Percentiles rank a stretch among this genome's conserved stretches.
Evolutionary conservation across 1,140 invertebrate genomes (phyloP).

Genomic region (Pseudomyrmex gracilis): DNA sequence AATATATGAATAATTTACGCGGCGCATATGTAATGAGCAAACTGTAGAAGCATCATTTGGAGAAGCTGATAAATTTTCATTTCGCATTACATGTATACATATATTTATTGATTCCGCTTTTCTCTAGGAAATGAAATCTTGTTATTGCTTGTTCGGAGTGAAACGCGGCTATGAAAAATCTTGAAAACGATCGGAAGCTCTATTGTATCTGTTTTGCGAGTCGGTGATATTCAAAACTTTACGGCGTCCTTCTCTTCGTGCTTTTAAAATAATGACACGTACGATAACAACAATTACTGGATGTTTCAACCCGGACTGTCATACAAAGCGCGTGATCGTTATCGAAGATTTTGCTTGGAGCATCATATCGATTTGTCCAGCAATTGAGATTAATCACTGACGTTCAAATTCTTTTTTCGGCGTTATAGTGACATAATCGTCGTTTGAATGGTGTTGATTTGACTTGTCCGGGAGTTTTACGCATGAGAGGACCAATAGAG

Average conservation of each 20-base stretch:
- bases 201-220: constrained; percentile 37
- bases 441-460: constrained; percentile 1
- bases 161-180: constrained; percentile 41
- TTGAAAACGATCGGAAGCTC: constrained; percentile 49
- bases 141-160: not conserved
- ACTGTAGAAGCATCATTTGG: not conserved
- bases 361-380: not conserved
- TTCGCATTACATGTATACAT: no score
- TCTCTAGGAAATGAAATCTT: not conserved
- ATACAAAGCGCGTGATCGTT: constrained; percentile 6
- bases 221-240: constrained; percentile 9
- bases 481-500: not conserved
- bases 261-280: constrained; percentile 8
- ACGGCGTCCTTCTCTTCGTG: not conserved
- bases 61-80: no score
- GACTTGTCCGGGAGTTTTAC: not conserved
- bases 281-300: not conserved
- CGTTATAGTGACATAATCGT: constrained; percentile 42
- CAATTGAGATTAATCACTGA: constrained; percentile 49
- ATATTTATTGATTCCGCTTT: not conserved
- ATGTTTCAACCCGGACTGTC: constrained; percentile 10
- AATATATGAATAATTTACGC: not conserved
- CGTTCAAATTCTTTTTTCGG: constrained; percentile 44
- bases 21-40: no score
- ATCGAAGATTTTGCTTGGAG: constrained; percentile 35